Evolutionary conservation across 2,113 vertebrate genomes (phyloP).

Genomic region (Phasianus colchicus): DNA sequence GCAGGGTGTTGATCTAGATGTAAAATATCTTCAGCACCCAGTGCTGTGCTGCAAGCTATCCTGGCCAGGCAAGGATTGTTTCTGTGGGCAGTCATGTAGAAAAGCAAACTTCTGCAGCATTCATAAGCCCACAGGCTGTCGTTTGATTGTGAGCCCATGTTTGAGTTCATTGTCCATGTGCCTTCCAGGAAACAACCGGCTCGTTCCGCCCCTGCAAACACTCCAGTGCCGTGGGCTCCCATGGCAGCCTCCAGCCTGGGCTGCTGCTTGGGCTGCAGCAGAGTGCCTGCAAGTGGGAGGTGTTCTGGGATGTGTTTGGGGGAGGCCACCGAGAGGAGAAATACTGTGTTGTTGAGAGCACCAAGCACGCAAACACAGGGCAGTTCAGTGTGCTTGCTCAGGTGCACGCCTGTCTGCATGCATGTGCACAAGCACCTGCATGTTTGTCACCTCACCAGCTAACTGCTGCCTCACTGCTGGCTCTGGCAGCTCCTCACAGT

Average conservation of each 20-base stretch:
- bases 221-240: neutral
- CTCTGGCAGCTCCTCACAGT: neutral
- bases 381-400: neutral
- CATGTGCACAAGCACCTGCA: fast-evolving
- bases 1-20: neutral
- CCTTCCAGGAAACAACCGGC: neutral
- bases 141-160: neutral
- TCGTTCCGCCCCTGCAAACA: too few species aligned
- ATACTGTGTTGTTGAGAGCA: fast-evolving
- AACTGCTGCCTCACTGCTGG: neutral
- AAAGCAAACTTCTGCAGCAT: fast-evolving
- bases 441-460: neutral
- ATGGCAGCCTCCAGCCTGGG: too few species aligned
- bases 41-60: neutral
- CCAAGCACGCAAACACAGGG: too few species aligned
- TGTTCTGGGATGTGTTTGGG: fast-evolving
- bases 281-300: too few species aligned
- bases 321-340: neutral
- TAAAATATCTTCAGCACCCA: neutral
- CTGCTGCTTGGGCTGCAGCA: neutral
- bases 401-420: fast-evolving
- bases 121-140: neutral
- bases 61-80: too few species aligned
- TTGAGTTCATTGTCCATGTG: fast-evolving
- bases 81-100: neutral